Percentiles rank a stretch among this genome's conserved stretches.
phyloP scores from a whole-genome alignment of 2,113 vertebrate species.

The Sinocyclocheilus anophthalmus region DNA sequence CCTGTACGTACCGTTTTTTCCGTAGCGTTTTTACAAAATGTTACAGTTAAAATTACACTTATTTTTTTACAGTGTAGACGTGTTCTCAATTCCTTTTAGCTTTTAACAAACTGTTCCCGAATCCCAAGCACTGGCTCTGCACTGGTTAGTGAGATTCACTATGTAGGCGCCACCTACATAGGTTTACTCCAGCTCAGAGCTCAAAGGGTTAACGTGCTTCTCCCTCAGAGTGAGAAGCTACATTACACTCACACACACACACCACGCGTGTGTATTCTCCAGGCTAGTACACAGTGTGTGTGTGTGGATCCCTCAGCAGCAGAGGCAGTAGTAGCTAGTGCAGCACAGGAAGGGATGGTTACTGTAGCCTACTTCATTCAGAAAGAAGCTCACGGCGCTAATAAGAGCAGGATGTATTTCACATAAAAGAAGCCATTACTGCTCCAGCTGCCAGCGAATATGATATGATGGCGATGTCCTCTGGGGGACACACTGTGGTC shows the following conservation, averaged over 20 bases:
- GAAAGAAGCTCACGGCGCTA: background rate
- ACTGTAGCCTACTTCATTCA: background rate
- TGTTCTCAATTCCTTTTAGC: too few relatives aligned
- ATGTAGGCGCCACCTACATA: background rate
- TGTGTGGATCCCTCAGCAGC: background rate
- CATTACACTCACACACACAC: slow-evolving; percentile 21
- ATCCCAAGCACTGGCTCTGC: background rate
- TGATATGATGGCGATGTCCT: slow-evolving; percentile 39
- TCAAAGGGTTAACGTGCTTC: slow-evolving; percentile 19
- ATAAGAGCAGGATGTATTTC: slow-evolving; percentile 30
- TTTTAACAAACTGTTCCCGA: too few relatives aligned
- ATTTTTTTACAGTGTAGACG: too few relatives aligned
- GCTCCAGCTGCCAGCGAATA: slow-evolving; percentile 33
- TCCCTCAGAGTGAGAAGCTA: background rate
- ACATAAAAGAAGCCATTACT: slow-evolving; percentile 24
- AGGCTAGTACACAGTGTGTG: background rate
- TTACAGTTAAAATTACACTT: too few relatives aligned
- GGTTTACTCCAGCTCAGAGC: background rate
- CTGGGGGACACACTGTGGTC: slow-evolving; percentile 27
- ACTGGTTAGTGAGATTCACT: background rate
- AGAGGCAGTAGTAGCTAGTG: background rate
- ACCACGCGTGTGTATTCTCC: background rate
- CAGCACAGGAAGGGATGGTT: background rate
- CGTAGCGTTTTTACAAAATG: too few relatives aligned
- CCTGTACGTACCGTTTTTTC: too few relatives aligned